Evolutionary conservation across 2,113 vertebrate genomes (phyloP).

Genomic region (Condylura cristata): DNA sequence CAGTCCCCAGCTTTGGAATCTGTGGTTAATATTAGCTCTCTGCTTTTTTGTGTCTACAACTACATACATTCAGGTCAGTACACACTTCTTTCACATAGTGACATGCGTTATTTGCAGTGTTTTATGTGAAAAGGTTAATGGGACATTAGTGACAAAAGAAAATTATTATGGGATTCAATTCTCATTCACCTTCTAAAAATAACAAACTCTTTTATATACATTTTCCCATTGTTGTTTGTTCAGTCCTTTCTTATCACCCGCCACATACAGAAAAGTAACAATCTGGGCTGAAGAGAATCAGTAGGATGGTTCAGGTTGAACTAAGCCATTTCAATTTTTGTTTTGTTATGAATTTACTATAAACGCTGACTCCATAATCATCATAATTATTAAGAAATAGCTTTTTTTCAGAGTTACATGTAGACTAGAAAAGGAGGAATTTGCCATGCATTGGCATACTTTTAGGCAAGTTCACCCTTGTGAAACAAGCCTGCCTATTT

Average conservation of each 20-base stretch:
- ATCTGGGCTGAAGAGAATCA: neutral
- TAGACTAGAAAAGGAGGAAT: neutral
- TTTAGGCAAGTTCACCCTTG: neutral
- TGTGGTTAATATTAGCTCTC: neutral
- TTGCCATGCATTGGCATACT: neutral
- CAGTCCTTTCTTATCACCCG: neutral
- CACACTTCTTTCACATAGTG: neutral
- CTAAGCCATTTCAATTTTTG: neutral
- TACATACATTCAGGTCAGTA: neutral
- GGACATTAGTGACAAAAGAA: neutral
- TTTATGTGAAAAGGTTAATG: neutral
- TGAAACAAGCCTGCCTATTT: conserved; percentile 31
- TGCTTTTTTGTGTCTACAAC: neutral
- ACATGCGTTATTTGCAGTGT: neutral
- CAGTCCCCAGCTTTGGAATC: neutral
- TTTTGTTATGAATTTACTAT: neutral
- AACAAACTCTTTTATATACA: neutral
- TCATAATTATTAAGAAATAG: neutral
- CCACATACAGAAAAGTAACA: neutral
- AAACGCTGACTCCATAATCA: neutral
- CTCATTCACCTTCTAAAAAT: neutral
- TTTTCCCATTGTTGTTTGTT: neutral
- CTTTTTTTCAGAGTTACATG: neutral
- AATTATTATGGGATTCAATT: neutral
- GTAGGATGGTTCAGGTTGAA: neutral